Percentiles rank a stretch among this genome's conserved stretches.
Conservation (phyloP, 2,888 invertebrate species). For the Clunio marinus region DNA sequence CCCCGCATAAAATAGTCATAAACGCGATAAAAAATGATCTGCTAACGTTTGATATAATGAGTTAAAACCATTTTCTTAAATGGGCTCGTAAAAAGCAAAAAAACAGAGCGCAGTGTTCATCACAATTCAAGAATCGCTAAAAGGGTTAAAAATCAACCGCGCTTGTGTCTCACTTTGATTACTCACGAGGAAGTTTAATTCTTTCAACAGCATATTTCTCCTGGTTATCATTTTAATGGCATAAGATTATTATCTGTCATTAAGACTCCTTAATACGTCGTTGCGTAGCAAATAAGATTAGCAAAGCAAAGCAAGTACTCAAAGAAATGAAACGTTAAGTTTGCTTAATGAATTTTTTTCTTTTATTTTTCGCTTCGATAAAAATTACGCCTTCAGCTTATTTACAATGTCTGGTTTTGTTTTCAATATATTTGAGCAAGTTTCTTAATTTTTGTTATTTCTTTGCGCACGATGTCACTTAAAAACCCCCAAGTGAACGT, state of each 20-base stretch:
- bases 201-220: slow-evolving; percentile 9
- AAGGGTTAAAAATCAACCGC: slow-evolving; percentile 30
- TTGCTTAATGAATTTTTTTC: slow-evolving; percentile 11
- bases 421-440: not conserved
- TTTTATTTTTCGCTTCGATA: not conserved
- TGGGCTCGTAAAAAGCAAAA: slow-evolving; percentile 21
- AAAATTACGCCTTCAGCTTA: slow-evolving; percentile 1
- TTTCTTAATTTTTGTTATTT: not conserved
- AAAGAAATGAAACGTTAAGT: not conserved
- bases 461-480: not conserved
- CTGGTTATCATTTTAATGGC: slow-evolving; percentile 27
- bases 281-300: slow-evolving; percentile 12
- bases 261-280: slow-evolving; percentile 13
- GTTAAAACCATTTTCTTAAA: slow-evolving; percentile 22
- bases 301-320: not conserved
- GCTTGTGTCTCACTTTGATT: slow-evolving; percentile 28
- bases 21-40: slow-evolving; percentile 33
- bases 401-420: slow-evolving; percentile 25
- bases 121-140: not conserved
- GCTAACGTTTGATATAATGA: slow-evolving; percentile 32
- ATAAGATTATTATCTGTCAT: slow-evolving; percentile 35
- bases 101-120: slow-evolving; percentile 8
- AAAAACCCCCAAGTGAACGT: slow-evolving; percentile 12
- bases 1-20: slow-evolving; percentile 10
- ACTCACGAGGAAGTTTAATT: slow-evolving; percentile 27